Conservation (phyloP, 2,113 vertebrate genomes). For the Bos indicus region DNA sequence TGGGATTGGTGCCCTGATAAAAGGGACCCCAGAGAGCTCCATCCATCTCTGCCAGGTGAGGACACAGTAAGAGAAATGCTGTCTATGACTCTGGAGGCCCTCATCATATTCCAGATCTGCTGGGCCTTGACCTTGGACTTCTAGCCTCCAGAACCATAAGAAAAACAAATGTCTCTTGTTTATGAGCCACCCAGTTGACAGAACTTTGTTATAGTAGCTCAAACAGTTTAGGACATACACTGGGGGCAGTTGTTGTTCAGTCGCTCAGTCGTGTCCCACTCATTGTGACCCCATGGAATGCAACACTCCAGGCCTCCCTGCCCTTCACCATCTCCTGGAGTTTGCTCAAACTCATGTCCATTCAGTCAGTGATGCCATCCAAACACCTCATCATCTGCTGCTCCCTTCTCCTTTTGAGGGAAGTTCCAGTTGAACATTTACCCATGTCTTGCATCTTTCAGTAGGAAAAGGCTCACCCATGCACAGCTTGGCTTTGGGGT, state of each 20-base stretch:
- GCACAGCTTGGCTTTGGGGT: background rate
- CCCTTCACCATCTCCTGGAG: background rate
- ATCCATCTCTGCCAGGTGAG: background rate
- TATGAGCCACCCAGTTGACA: background rate
- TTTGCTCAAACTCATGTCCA: background rate
- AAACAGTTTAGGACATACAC: background rate
- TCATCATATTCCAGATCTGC: background rate
- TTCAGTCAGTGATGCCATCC: background rate
- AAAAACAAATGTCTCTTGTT: background rate
- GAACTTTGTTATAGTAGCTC: background rate
- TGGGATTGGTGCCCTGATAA: background rate
- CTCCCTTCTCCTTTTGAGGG: background rate
- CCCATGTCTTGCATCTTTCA: background rate
- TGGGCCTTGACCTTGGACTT: background rate
- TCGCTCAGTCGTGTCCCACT: fast-evolving
- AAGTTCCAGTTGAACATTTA: background rate
- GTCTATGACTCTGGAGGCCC: background rate
- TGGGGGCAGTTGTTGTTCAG: background rate
- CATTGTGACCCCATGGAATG: background rate
- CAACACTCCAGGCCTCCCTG: background rate
- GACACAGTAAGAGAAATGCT: background rate
- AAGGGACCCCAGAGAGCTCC: background rate
- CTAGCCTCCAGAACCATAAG: background rate
- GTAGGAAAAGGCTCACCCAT: background rate
- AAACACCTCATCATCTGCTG: background rate